Evolutionary conservation across 23 tunicate genomes (phyloP).

Genomic region (Phallusia fumigata): DNA sequence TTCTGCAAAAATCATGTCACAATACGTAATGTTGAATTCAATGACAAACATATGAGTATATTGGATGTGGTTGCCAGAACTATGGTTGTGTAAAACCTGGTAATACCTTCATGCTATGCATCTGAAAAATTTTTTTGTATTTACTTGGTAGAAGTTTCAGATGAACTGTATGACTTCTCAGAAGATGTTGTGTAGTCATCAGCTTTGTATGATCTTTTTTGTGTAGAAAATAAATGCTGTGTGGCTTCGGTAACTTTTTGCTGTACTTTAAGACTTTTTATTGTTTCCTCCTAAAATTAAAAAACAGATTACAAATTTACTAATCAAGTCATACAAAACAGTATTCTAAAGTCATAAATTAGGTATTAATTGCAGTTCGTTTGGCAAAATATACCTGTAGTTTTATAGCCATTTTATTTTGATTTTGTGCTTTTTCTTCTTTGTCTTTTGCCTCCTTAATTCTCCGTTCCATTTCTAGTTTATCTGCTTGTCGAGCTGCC

Average conservation of each 20-base stretch:
- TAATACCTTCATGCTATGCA: too few relatives aligned
- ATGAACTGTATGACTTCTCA: background rate
- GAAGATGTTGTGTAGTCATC: background rate
- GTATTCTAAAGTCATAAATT: too few relatives aligned
- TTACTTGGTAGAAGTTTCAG: background rate
- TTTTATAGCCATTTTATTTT: background rate
- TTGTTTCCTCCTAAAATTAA: conserved; percentile 2
- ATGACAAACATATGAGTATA: too few relatives aligned
- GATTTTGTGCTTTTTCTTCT: background rate
- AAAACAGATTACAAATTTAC: background rate
- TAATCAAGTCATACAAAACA: background rate
- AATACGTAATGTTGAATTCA: too few relatives aligned
- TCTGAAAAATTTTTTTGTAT: background rate
- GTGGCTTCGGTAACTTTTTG: conserved; percentile 28
- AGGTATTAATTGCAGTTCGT: too few relatives aligned
- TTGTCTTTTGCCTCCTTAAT: conserved; percentile 16
- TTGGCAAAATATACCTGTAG: background rate
- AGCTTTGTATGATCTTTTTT: background rate
- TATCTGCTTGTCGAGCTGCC: conserved; percentile 25
- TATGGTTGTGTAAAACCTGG: too few relatives aligned
- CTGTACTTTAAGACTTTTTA: conserved; percentile 14
- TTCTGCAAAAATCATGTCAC: background rate
- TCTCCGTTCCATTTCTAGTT: background rate
- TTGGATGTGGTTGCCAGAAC: too few relatives aligned
- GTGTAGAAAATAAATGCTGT: background rate